Evolutionary conservation across 2,888 invertebrate species (phyloP), one percentile per base, ranked within the genome.

Genomic region (Pachliopta kotzebuea): DNA sequence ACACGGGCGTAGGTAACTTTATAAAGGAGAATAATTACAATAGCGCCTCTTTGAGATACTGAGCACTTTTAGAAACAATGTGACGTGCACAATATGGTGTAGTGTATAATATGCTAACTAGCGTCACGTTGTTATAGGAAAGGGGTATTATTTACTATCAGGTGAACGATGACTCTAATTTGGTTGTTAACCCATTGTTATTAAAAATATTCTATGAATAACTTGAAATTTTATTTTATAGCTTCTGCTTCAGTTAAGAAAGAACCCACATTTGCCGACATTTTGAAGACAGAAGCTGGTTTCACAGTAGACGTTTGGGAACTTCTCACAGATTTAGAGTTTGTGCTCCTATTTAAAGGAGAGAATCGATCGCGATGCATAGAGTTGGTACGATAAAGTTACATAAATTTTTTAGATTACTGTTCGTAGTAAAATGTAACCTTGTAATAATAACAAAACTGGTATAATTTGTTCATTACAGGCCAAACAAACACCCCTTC

Each of bases 401-500:
- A 52, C 23, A 21, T 21, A n/a, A 14, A n/a, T n/a, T 45, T 45
- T 18, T n/a, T 45, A n/a, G n/a, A 45, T 45, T 4, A 45, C 18
- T 45, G 2, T 45, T n/a, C 11, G 18, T n/a, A 45, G 8, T 45
- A n/a, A 45, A n/a, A 45, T 45, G 4, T n/a, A 7, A n/a, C n/a
- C 7, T n/a, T 45, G 45, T n/a, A 45, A n/a, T n/a, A n/a, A 7
- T 8, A 45, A n/a, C n/a, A 45, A 6, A 45, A 7, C n/a, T 45
- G 45, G n/a, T 6, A n/a, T 14, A n/a, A 45, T 45, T 18, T 45
- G 7, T 45, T 7, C 45, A n/a, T 69, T 65, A 24, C 69, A 91
- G 91, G 90, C 90, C 2, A 91, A 90, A 67, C 83, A 79, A 71
- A 83, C 81, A 0, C 86, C 89, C 0, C 79, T 90, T 1, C 76